Evolutionary conservation across 2,113 vertebrate species (phyloP).

Genomic region (Megaceryle maxima): DNA sequence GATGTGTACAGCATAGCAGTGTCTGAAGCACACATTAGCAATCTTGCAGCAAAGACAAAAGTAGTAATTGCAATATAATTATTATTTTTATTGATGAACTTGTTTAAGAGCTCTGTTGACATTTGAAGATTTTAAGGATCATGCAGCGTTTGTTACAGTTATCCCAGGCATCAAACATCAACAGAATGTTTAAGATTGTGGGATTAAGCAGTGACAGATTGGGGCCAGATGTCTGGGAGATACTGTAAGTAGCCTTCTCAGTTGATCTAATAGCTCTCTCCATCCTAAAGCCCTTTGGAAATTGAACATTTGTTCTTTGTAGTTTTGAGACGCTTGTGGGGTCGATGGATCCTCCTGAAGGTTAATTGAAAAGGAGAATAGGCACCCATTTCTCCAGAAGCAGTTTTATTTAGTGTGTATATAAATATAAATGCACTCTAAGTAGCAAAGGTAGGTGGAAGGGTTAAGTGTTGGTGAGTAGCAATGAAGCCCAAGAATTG

Average conservation of each 20-base stretch:
- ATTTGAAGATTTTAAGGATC: conserved; percentile 50
- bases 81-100: conserved; percentile 42
- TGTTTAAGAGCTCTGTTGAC: conserved; percentile 44
- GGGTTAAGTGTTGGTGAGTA: neutral
- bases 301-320: conserved; percentile 6
- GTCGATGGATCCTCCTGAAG: neutral
- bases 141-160: conserved; percentile 17
- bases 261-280: neutral
- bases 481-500: neutral
- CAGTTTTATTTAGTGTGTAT: neutral
- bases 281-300: conserved; percentile 20
- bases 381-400: neutral
- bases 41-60: neutral
- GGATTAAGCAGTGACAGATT: conserved; percentile 59
- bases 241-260: conserved; percentile 2
- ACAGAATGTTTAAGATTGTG: conserved; percentile 32
- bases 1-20: neutral
- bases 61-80: conserved; percentile 16
- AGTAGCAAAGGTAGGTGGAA: neutral
- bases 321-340: neutral
- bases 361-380: neutral
- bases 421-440: neutral
- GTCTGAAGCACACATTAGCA: neutral
- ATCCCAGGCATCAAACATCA: conserved; percentile 39
- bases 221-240: conserved; percentile 58